Conservation (phyloP, 2,113 vertebrate species). For the Caranx melampygus region DNA sequence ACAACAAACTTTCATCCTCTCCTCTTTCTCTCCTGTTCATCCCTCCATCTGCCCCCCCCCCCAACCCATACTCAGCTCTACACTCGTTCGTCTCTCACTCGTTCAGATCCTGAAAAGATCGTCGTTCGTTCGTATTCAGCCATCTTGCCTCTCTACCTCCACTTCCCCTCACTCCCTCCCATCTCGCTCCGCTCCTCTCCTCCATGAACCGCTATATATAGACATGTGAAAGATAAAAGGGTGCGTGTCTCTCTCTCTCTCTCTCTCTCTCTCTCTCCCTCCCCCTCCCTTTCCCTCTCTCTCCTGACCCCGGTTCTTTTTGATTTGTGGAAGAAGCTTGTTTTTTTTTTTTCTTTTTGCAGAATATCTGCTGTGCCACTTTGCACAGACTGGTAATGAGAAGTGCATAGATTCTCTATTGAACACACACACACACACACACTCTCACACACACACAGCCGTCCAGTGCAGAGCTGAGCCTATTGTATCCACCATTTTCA, state of each 20-base stretch:
- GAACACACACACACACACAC: constrained; percentile 22
- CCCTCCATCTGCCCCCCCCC: not conserved
- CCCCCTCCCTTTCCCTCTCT: constrained; percentile 17
- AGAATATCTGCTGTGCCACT: constrained; percentile 48
- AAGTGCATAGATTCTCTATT: constrained; percentile 27
- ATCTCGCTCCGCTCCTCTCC: constrained; percentile 60
- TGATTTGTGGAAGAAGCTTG: constrained; percentile 62
- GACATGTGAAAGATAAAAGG: constrained; percentile 76
- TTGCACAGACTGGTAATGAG: constrained; percentile 49
- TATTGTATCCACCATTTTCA: constrained; percentile 30
- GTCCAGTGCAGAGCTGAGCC: constrained; percentile 7
- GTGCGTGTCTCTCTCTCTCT: constrained; percentile 30
- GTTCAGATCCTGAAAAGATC: not conserved
- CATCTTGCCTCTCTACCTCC: constrained; percentile 52
- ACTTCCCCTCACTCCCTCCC: constrained; percentile 17
- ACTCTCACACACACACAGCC: not conserved
- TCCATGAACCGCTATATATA: constrained; percentile 75
- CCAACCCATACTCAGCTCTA: not conserved
- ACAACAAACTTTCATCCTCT: not conserved
- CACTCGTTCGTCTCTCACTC: not conserved
- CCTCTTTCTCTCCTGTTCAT: not conserved
- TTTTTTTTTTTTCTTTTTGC: constrained; percentile 37
- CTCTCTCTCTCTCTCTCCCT: constrained; percentile 20
- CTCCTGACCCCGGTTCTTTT: constrained; percentile 54
- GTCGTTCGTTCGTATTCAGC: constrained; percentile 26